phyloP scores from a whole-genome alignment of 1,140 invertebrate species.

The Apis laboriosa region DNA sequence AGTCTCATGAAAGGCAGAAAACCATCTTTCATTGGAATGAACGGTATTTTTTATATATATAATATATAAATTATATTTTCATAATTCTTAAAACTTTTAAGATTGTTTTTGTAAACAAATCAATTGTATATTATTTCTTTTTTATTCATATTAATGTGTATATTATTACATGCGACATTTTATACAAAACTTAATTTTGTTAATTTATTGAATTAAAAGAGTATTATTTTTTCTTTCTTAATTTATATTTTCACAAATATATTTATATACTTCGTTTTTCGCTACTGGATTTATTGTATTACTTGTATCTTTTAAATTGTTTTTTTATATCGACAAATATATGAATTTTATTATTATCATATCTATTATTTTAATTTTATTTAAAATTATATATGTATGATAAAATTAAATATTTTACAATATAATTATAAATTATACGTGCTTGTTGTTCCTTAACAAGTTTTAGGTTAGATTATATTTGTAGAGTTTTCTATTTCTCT shows the following conservation, averaged over 20 bases:
- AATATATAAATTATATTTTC: not conserved
- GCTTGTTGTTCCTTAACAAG: no score
- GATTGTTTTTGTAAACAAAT: not conserved
- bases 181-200: not conserved
- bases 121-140: not conserved
- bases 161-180: not conserved
- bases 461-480: no score
- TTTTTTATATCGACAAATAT: no score
- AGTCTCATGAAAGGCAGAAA: slow-evolving; percentile 74
- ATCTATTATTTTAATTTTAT: no score
- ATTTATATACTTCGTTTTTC: not conserved
- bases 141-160: not conserved
- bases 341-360: no score
- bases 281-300: no score
- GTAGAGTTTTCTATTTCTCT: no score
- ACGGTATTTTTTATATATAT: slow-evolving; percentile 63
- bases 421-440: no score
- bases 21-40: slow-evolving; percentile 76
- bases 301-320: no score
- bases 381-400: no score
- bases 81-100: not conserved
- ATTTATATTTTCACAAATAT: not conserved
- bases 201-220: not conserved
- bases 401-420: no score
- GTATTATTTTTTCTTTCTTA: not conserved